A percentile compares a stretch with the other conserved stretches of the same genome.
These are phyloP conservation scores for Pachymerium ferrugineum DNA, from an alignment of 2,888 invertebrate genomes.

Conservation along the genomic window DNA sequence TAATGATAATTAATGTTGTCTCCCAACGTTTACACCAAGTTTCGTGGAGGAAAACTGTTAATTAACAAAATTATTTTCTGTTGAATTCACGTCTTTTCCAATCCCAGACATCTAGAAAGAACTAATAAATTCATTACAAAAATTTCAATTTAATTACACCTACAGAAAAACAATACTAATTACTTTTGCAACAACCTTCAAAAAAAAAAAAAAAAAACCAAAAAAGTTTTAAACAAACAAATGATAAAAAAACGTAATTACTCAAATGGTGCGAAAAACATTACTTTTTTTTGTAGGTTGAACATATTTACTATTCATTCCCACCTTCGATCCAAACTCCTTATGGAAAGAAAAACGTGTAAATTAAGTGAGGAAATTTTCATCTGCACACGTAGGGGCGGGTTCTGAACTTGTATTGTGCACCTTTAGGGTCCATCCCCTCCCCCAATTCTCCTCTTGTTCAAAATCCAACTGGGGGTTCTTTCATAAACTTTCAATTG, in stretches of 20 bases:
- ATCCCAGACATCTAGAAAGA: too few species aligned
- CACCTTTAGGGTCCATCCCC: background rate
- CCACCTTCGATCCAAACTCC: background rate
- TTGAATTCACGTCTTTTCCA: too few species aligned
- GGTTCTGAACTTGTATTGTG: background rate
- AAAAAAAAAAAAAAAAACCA: too few species aligned
- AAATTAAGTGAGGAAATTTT: background rate
- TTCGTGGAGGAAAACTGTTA: too few species aligned
- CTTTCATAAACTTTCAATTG: constrained; percentile 4
- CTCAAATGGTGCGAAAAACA: background rate
- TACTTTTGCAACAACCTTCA: too few species aligned
- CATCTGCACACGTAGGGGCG: background rate
- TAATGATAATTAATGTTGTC: too few species aligned
- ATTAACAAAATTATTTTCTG: too few species aligned
- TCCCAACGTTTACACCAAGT: too few species aligned
- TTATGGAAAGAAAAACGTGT: background rate
- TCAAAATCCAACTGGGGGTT: background rate
- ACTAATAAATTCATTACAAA: too few species aligned
- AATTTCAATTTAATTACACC: too few species aligned
- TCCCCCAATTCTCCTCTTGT: background rate
- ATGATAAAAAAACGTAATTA: background rate
- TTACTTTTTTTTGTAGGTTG: background rate
- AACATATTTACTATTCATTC: background rate
- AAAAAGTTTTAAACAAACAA: too few species aligned
- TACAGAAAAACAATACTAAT: too few species aligned